Percentiles rank a stretch among this genome's conserved stretches.
These are phyloP conservation scores for Cybosia mesomella DNA, from an alignment of 2,888 invertebrate species.

Conservation along the genomic window DNA sequence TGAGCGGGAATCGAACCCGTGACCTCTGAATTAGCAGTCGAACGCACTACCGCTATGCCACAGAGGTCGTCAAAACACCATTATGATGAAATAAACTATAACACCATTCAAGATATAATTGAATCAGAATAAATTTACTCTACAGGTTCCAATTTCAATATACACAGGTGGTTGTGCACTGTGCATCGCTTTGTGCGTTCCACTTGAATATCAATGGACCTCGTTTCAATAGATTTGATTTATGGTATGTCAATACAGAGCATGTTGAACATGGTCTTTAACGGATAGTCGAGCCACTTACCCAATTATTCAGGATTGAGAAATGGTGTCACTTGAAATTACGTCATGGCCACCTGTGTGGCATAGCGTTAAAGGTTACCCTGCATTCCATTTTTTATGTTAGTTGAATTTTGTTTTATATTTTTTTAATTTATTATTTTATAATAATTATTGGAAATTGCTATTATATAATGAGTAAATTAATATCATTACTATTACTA, in stretches of 20 bases:
- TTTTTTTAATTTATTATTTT: no score
- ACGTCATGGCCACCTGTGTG: not conserved
- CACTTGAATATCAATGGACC: conserved; percentile 39
- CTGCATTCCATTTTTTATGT: no score
- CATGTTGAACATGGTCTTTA: conserved; percentile 40
- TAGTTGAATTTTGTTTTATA: no score
- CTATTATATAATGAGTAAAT: no score
- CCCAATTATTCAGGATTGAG: conserved; percentile 11
- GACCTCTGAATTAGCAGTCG: no score
- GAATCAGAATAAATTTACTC: conserved; percentile 36
- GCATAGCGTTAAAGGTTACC: not conserved
- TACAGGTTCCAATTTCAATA: conserved; percentile 29
- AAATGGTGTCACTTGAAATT: not conserved
- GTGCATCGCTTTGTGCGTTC: conserved; percentile 28
- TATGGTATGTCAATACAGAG: conserved; percentile 53
- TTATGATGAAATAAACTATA: no score
- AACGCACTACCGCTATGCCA: no score
- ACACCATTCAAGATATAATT: conserved; percentile 23
- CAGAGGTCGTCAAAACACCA: no score
- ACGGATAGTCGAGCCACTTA: conserved; percentile 18
- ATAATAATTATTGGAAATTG: no score
- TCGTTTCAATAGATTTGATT: conserved; percentile 63
- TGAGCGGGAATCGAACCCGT: no score
- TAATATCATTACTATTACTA: no score
- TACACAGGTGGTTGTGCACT: conserved; percentile 33